phyloP scores from a whole-genome alignment of 2,113 vertebrate genomes.

The Platysternon megacephalum region DNA sequence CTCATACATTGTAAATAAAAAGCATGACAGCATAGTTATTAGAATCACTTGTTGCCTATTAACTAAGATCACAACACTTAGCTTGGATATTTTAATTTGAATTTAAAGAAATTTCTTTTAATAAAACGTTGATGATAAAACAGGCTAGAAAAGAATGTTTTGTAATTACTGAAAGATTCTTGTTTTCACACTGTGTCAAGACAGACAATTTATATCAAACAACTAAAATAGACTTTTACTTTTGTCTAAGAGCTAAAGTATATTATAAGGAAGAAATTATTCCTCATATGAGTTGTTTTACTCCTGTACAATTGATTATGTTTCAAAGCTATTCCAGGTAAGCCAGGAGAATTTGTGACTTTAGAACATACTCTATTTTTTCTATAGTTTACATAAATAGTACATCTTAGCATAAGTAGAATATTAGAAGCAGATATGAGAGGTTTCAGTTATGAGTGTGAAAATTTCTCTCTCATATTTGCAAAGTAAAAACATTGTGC shows the following conservation, averaged over 20 bases:
- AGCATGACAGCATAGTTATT: slow-evolving; percentile 55
- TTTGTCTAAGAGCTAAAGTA: not conserved
- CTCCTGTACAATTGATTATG: not conserved
- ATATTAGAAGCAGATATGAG: not conserved
- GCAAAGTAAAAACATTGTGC: fast-evolving
- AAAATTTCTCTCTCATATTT: not conserved
- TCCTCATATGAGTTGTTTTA: not conserved
- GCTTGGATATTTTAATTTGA: slow-evolving; percentile 26
- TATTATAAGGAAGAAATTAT: not conserved
- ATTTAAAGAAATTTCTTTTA: not conserved
- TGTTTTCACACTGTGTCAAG: not conserved
- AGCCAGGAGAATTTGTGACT: not conserved
- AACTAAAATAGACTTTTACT: not conserved
- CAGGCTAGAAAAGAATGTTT: not conserved
- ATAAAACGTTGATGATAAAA: not conserved
- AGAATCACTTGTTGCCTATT: slow-evolving; percentile 67
- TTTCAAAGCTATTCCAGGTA: not conserved
- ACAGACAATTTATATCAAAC: not conserved
- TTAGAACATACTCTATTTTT: not conserved
- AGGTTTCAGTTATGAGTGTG: not conserved
- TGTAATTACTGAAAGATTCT: not conserved
- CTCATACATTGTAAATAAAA: slow-evolving; percentile 70
- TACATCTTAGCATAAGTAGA: not conserved
- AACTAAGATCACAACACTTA: slow-evolving; percentile 42
- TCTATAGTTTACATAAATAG: not conserved